Conservation (phyloP, 2,888 invertebrate species). For the Callosobruchus maculatus region DNA sequence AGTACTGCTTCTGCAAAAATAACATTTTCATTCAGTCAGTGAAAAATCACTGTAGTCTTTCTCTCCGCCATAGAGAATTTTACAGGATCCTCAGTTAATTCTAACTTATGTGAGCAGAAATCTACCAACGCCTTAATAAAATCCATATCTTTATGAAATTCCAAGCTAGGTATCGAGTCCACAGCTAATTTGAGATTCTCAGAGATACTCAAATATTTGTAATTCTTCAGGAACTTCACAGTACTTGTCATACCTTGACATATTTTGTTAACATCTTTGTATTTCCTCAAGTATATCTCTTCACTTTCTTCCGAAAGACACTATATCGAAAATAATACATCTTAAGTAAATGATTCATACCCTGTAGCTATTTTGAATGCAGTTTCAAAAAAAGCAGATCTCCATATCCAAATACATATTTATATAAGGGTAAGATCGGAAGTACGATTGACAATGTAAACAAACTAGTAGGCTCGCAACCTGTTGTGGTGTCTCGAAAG, state of each 20-base stretch:
- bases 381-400: no score
- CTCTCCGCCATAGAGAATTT: constrained; percentile 26
- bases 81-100: constrained; percentile 21
- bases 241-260: constrained; percentile 51
- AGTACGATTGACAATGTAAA: background rate
- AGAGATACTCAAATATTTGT: constrained; percentile 32
- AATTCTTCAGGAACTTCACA: constrained; percentile 47
- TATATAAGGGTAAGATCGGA: background rate
- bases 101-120: constrained; percentile 36
- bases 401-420: background rate
- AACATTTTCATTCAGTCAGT: background rate
- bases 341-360: no score
- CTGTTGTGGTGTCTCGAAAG: background rate
- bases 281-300: constrained; percentile 42
- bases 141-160: constrained; percentile 54
- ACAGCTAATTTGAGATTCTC: constrained; percentile 52
- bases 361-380: no score
- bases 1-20: constrained; percentile 48
- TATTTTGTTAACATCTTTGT: constrained; percentile 47
- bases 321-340: constrained; percentile 37
- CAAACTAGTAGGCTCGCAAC: background rate
- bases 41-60: constrained; percentile 6
- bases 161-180: constrained; percentile 55
- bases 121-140: constrained; percentile 48
- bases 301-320: constrained; percentile 44